phyloP scores from a whole-genome alignment of 2,113 vertebrate species.

The Ptyas mucosa region DNA sequence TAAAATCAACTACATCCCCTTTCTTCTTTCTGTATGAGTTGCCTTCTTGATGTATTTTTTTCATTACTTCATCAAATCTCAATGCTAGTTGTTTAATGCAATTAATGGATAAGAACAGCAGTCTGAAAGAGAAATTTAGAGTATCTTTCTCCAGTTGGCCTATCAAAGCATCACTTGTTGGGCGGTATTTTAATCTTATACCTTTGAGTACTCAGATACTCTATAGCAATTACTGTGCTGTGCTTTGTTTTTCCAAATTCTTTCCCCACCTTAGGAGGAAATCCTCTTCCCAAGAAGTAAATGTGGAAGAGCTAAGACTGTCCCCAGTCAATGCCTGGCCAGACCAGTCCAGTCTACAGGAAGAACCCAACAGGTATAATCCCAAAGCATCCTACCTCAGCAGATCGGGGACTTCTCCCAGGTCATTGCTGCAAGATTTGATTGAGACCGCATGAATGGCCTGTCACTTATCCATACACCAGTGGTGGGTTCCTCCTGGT shows the following conservation, averaged over 20 bases:
- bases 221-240: background rate
- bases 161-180: background rate
- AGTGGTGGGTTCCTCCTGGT: too few species aligned
- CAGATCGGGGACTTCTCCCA: background rate
- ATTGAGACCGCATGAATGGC: background rate
- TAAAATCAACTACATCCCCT: background rate
- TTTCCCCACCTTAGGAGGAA: slow-evolving; percentile 53
- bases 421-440: background rate
- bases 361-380: slow-evolving; percentile 44
- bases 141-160: background rate
- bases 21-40: background rate
- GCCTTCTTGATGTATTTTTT: background rate
- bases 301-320: slow-evolving; percentile 53
- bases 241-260: background rate
- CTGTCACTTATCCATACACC: background rate
- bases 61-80: background rate
- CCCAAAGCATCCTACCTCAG: background rate
- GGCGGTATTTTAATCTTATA: background rate
- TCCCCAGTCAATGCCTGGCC: slow-evolving; percentile 60
- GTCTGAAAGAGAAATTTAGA: background rate
- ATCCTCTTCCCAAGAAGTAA: slow-evolving; percentile 39
- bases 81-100: background rate
- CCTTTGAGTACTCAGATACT: background rate
- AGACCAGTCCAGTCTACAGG: slow-evolving; percentile 63
- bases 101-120: background rate